A percentile compares a stretch with the other conserved stretches of the same genome.
These are phyloP conservation scores for Sebastiscus albofasciatus DNA, from an alignment of 2,797 vertebrate genomes.

Conservation along the genomic window DNA sequence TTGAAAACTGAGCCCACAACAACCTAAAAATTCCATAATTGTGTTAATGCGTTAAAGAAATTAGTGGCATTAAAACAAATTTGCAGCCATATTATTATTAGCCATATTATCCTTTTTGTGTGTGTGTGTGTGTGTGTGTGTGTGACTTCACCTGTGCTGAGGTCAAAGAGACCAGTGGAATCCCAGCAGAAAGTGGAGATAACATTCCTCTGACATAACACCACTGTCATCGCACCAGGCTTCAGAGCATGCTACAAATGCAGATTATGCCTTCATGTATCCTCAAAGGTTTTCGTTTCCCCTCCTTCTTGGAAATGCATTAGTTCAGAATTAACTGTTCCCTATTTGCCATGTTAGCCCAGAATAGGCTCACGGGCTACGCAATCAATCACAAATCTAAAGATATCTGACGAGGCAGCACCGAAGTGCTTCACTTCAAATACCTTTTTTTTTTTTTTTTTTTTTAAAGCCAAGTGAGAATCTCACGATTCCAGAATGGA, in stretches of 20 bases:
- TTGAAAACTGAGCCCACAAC: too few species aligned
- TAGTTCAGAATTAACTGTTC: constrained; percentile 10
- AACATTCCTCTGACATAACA: background rate
- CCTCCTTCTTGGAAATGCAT: constrained; percentile 31
- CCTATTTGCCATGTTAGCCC: background rate
- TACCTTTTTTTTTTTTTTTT: constrained; percentile 10
- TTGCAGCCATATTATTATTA: too few species aligned
- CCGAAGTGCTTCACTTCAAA: constrained; percentile 38
- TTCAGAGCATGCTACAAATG: constrained; percentile 10
- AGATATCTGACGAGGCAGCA: constrained; percentile 46
- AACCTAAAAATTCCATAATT: too few species aligned
- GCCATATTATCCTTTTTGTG: too few species aligned
- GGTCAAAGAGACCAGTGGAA: background rate
- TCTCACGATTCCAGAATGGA: constrained; percentile 37
- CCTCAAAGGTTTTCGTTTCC: constrained; percentile 12
- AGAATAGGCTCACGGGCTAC: constrained; percentile 3
- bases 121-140: too few species aligned
- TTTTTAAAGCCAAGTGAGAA: constrained; percentile 32
- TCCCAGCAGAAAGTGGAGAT: background rate
- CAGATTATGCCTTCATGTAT: constrained; percentile 24
- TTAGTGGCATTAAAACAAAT: too few species aligned
- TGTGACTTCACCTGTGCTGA: background rate
- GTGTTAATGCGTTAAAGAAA: too few species aligned
- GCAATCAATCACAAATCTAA: constrained; percentile 41
- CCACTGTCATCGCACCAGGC: background rate